Evolutionary conservation across 1,140 invertebrate genomes (phyloP).

Genomic region (Catajapyx aquilonaris): DNA sequence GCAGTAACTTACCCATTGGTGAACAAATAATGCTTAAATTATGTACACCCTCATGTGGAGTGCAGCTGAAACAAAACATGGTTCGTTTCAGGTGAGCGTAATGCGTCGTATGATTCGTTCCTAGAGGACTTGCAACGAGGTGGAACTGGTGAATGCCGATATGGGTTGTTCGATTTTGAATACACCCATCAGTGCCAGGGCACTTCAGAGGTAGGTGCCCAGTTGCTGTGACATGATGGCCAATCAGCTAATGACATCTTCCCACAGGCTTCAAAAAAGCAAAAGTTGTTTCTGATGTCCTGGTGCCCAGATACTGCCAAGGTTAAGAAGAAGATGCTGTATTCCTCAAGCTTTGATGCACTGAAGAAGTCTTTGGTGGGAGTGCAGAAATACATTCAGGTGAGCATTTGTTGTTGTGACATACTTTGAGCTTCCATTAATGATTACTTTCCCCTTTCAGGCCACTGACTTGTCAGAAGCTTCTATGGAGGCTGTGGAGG

Average conservation of each 20-base stretch:
- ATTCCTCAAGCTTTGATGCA: slow-evolving; percentile 90
- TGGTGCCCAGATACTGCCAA: slow-evolving; percentile 94
- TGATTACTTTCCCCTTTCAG: slow-evolving; percentile 15
- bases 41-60: too few species aligned
- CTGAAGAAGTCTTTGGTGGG: slow-evolving; percentile 87
- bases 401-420: slow-evolving; percentile 11
- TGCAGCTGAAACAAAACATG: background rate
- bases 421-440: background rate
- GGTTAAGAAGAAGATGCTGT: slow-evolving; percentile 99
- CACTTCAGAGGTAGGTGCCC: slow-evolving; percentile 59
- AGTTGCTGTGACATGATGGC: too few species aligned
- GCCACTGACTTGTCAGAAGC: slow-evolving; percentile 80
- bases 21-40: too few species aligned
- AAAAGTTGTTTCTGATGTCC: slow-evolving; percentile 87
- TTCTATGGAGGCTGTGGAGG: slow-evolving; percentile 73
- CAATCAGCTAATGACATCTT: background rate
- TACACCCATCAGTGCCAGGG: slow-evolving; percentile 88
- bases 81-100: slow-evolving; percentile 33
- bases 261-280: slow-evolving; percentile 64
- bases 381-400: slow-evolving; percentile 90
- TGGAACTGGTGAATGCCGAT: slow-evolving; percentile 75
- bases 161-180: slow-evolving; percentile 86
- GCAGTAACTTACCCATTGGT: too few species aligned
- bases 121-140: slow-evolving; percentile 74
- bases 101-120: slow-evolving; percentile 74